Percentiles rank a stretch among this genome's conserved stretches.
Evolutionary conservation across 2,113 vertebrate species (phyloP).

Genomic region (Pygoscelis adeliae): DNA sequence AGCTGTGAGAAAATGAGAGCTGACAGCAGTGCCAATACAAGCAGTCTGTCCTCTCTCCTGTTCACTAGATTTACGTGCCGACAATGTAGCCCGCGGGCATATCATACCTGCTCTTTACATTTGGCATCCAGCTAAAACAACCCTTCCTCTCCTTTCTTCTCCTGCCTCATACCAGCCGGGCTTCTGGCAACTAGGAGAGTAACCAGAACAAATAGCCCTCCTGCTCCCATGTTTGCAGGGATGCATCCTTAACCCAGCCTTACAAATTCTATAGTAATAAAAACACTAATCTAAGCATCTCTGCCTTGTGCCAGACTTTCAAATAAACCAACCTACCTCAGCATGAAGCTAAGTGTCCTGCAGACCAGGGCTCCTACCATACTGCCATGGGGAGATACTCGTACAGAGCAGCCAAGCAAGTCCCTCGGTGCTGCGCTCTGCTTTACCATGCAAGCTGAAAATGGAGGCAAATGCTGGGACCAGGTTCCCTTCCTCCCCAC

Average conservation of each 20-base stretch:
- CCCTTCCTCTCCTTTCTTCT: not conserved
- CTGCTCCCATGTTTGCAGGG: not conserved
- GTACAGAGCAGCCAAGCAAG: not conserved
- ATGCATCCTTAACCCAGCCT: not conserved
- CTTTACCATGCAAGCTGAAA: not conserved
- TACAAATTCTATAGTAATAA: not conserved
- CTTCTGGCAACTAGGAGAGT: not conserved
- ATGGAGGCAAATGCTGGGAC: not conserved
- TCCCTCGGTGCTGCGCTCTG: not conserved
- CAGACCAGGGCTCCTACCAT: not conserved
- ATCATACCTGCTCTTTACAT: not conserved
- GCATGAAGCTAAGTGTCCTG: not conserved
- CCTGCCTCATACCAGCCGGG: not conserved
- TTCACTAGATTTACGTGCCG: not conserved
- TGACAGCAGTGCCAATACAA: constrained; percentile 53
- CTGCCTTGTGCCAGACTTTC: not conserved
- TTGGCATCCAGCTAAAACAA: not conserved
- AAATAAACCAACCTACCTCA: not conserved
- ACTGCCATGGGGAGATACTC: not conserved
- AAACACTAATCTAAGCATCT: not conserved
- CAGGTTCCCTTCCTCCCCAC: not conserved
- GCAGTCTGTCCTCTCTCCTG: not conserved
- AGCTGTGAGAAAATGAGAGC: constrained; percentile 56
- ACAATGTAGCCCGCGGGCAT: not conserved
- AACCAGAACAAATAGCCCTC: not conserved